Conservation (phyloP, 2,888 invertebrate species). For the Hirtodrosophila alboralis region DNA sequence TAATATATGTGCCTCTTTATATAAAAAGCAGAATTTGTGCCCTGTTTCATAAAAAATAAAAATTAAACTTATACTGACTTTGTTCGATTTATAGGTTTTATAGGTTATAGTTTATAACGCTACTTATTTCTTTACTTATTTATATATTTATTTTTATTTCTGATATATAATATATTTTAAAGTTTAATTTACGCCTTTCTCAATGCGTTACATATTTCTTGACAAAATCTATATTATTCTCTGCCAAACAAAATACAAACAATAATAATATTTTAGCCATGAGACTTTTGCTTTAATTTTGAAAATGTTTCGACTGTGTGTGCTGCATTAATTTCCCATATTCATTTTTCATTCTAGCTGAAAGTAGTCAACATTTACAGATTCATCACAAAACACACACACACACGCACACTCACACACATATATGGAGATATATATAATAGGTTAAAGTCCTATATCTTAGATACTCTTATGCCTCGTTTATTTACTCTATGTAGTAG, state of each 20-base stretch:
- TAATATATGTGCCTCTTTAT: no score
- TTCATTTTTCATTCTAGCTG: slow-evolving; percentile 9
- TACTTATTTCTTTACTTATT: no score
- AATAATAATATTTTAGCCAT: slow-evolving; percentile 1
- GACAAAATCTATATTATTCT: no score
- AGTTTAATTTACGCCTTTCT: no score
- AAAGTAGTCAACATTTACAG: slow-evolving; percentile 17
- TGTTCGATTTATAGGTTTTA: no score
- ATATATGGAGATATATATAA: not conserved
- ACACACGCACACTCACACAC: not conserved
- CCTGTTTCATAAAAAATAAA: no score
- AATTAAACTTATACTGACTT: no score
- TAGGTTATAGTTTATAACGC: no score
- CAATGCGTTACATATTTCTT: no score
- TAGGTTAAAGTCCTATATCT: slow-evolving; percentile 5
- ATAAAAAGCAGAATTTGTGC: no score
- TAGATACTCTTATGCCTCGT: slow-evolving; percentile 4
- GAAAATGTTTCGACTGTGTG: slow-evolving; percentile 23
- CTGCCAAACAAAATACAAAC: slow-evolving; percentile 1
- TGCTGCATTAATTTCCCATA: slow-evolving; percentile 29
- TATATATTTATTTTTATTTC: no score
- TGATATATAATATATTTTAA: no score
- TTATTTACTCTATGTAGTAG: slow-evolving; percentile 28
- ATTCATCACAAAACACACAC: slow-evolving; percentile 1
- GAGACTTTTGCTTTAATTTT: slow-evolving; percentile 21